Conservation (phyloP, 2,888 invertebrate genomes). For the Elysia crispata region DNA sequence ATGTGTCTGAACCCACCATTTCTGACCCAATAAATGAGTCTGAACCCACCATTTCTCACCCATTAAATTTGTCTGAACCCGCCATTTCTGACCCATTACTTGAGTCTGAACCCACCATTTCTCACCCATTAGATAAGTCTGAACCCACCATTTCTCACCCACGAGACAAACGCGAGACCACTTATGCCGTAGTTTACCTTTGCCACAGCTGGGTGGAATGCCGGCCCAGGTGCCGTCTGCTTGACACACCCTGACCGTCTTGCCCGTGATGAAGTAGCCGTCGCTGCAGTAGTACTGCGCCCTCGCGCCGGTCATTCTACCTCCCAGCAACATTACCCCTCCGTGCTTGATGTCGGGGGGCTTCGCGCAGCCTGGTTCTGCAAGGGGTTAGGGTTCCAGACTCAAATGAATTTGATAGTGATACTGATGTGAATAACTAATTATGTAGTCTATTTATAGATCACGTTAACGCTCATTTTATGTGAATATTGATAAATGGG, state of each 20-base stretch:
- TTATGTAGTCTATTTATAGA: too few species aligned
- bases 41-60: too few species aligned
- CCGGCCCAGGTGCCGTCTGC: conserved; percentile 63
- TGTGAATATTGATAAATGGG: too few species aligned
- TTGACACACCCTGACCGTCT: conserved; percentile 57
- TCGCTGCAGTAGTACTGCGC: conserved; percentile 59
- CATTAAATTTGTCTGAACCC: too few species aligned
- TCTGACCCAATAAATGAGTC: too few species aligned
- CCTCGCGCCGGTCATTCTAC: conserved; percentile 55
- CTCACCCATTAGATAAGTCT: too few species aligned
- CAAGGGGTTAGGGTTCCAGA: neutral
- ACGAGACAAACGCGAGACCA: too few species aligned
- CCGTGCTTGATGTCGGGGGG: conserved; percentile 61
- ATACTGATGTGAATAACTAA: neutral
- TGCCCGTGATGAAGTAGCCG: conserved; percentile 62
- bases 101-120: too few species aligned
- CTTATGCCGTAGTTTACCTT: conserved; percentile 52
- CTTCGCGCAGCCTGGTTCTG: conserved; percentile 59
- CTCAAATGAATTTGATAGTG: neutral
- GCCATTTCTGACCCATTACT: too few species aligned
- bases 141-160: too few species aligned
- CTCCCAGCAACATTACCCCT: conserved; percentile 55
- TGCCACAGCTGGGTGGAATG: conserved; percentile 63
- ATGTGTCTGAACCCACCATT: too few species aligned
- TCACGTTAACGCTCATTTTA: too few species aligned